Evolutionary conservation across 2,797 vertebrate species (phyloP).

Genomic region (Mormyrops attenuatus): DNA sequence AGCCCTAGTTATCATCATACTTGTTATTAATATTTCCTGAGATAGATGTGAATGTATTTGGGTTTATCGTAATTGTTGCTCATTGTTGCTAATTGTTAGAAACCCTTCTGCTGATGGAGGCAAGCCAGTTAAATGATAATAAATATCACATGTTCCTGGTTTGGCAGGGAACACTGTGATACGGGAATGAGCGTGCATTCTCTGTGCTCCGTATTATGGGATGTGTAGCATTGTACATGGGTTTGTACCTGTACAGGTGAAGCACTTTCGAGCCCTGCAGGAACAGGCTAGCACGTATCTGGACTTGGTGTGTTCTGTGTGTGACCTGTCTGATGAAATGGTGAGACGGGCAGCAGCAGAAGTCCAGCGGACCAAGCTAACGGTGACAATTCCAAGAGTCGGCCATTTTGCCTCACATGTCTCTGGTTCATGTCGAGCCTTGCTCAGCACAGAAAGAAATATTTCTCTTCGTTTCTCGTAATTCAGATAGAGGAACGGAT

Average conservation of each 20-base stretch:
- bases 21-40: neutral
- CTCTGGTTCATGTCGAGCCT: neutral
- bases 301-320: slow-evolving; percentile 87
- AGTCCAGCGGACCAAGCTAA: slow-evolving; percentile 87
- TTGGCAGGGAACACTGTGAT: neutral
- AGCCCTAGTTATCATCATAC: neutral
- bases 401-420: neutral
- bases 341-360: slow-evolving; percentile 78
- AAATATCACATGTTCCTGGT: neutral
- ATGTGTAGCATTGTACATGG: neutral
- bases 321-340: slow-evolving; percentile 75
- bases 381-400: slow-evolving; percentile 53
- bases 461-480: slow-evolving; percentile 26
- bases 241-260: slow-evolving; percentile 64
- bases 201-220: neutral
- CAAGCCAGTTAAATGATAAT: neutral
- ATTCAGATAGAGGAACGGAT: slow-evolving; percentile 84
- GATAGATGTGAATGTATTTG: neutral
- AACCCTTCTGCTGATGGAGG: neutral
- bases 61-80: neutral
- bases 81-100: neutral
- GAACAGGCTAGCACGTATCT: slow-evolving; percentile 92
- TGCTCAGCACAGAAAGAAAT: neutral
- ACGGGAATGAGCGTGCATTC: neutral
- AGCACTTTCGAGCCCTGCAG: slow-evolving; percentile 82